Percentiles rank a stretch among this genome's conserved stretches.
These are phyloP conservation scores for Stichodactyla helianthus DNA, from an alignment of 64 coral and sea anemone genomes.

Conservation along the genomic window DNA sequence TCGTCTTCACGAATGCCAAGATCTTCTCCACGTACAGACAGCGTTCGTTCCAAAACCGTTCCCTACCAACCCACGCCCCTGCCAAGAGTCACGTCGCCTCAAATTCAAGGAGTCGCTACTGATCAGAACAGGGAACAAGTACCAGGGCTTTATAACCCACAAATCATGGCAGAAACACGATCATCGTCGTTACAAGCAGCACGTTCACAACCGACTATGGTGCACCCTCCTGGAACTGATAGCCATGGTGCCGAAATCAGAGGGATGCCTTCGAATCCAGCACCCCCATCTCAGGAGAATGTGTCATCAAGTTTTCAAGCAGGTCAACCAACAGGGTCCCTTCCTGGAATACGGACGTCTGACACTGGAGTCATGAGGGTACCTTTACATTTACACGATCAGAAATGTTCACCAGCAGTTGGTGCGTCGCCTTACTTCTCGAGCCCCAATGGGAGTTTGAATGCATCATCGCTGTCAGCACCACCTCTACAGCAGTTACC, in stretches of 20 bases:
- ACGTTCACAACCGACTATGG: neutral
- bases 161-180: neutral
- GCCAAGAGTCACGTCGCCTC: neutral
- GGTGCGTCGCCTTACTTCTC: neutral
- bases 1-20: neutral
- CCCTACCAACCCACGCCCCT: constrained; percentile 7
- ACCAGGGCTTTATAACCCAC: neutral
- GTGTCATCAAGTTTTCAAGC: neutral
- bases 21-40: neutral
- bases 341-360: neutral
- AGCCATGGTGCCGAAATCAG: neutral
- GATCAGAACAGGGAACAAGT: neutral
- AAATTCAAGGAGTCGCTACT: neutral
- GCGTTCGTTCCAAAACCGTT: neutral
- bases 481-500: neutral
- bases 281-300: neutral
- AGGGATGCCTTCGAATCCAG: neutral
- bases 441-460: neutral
- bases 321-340: neutral
- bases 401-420: neutral
- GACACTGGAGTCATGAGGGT: neutral
- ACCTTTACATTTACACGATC: neutral
- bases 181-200: neutral
- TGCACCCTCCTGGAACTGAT: neutral
- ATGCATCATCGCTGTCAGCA: neutral